Percentiles rank a stretch among this genome's conserved stretches.
These are phyloP conservation scores for Cynopterus brachyotis DNA, from an alignment of 2,113 vertebrate genomes.

Conservation along the genomic window DNA sequence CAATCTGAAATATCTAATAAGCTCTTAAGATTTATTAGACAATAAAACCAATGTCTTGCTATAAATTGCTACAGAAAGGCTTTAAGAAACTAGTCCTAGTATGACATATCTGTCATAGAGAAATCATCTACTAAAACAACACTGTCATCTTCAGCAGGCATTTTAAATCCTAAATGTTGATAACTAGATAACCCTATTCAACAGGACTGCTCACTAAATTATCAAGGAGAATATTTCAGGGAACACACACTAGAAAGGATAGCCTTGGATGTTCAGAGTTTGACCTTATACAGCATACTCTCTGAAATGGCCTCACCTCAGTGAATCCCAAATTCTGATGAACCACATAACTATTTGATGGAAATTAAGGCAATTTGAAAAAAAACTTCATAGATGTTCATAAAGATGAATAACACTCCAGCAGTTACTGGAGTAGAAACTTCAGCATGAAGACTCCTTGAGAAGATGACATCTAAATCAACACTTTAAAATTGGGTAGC, in stretches of 20 bases:
- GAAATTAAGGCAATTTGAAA: not conserved
- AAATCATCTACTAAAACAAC: not conserved
- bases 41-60: not conserved
- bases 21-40: not conserved
- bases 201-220: not conserved
- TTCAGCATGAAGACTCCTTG: not conserved
- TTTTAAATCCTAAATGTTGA: not conserved
- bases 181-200: not conserved
- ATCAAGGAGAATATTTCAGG: not conserved
- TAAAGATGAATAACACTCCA: not conserved
- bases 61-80: not conserved
- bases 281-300: not conserved
- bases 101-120: not conserved
- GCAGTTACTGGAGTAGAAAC: not conserved
- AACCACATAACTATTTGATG: not conserved
- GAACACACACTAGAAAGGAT: not conserved
- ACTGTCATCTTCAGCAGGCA: not conserved
- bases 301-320: not conserved
- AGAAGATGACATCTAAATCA: not conserved
- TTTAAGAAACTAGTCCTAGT: not conserved
- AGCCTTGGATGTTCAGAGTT: not conserved
- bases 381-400: not conserved
- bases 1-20: not conserved
- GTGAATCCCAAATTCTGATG: not conserved
- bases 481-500: not conserved